Evolutionary conservation across 2,888 invertebrate genomes (phyloP), one percentile per base, ranked within the genome.

Genomic region (Patella depressa): DNA sequence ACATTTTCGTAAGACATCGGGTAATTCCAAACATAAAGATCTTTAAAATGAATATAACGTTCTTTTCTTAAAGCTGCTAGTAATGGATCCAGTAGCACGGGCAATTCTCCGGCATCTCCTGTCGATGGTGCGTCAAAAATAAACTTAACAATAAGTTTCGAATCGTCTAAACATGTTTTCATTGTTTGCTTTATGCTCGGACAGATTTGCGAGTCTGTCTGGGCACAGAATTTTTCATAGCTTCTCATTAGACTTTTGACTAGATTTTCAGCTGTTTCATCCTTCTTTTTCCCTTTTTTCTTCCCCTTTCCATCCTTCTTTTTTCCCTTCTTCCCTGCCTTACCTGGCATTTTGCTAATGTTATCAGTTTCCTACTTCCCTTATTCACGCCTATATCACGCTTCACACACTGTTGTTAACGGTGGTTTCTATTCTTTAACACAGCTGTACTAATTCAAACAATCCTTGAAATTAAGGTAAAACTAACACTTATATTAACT

Each of bases 11-110:
- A 87, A 15, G 85, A 83, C 86, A 91, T 84, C 2, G 89, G 88
- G 53, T 91, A 85, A 72, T 89, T 87, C 91, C 91, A 91, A 9
- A 91, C 81, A 78, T 89, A 86, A 12, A 91, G 81, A 79, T 88
- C 89, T 75, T 86, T 87, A 70, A 91, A 86, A 77, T 81, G 84
- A 19, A 81, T 84, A 78, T 90, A 90, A 55, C 90, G 80, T 53
- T 88, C 88, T 29, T 89, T 86, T 77, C 90, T 80, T 9, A 91
- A 70, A 3, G 90, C 85, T 7, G 84, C 84, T 53, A 91, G 75
- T 19, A 91, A 75, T 1, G 90, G 90, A 53, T 89, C 89, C 53
- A 91, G 79, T 69, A 87, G 78, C 0, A 90, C 88, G 15, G 88
- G 87, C 12, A 88, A 79, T 73, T 89, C 89, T 29, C 87, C 88